Base-by-base conservation (phyloP, 2,797 vertebrate genomes). In the Syngnathus acus region DNA sequence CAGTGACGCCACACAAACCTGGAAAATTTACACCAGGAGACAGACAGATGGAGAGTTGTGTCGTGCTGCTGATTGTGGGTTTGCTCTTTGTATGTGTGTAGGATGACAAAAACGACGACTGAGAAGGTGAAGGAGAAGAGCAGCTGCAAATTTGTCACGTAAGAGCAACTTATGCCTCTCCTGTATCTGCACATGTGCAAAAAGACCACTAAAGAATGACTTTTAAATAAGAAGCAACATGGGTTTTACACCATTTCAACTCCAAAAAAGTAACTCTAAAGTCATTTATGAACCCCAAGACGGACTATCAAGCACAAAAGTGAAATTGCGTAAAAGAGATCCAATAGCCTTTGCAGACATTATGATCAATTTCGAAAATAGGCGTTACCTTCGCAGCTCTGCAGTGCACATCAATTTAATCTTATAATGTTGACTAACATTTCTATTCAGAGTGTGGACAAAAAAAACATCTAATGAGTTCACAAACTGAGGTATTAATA, bases 1-100 rank as follows among this genome's bases (percentile, higher is more conserved):
- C 68, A 67, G 74, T 54, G 77, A 72, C 1, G 65, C 65, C 80
- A 64, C 68, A 45, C 62, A 68, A 78, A 72, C 50, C 77, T 77
- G 37, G 40, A 43, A 62, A 72, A 80, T 78, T 74, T 69, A 62
- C 11, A 75, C 64, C 6, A 23, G 45, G 62, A 64, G 47, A 71
- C 19, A 55, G 71, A 72, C 43, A 62, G 59, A 73, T 60, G 45
- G 40, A 39, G 37, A 39, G 37, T 59, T 59, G 32, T 59, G 39
- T 17, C 4, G 39, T 38, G 26, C 14, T 48, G 23, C 43, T 64
- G 62, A 48, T 37, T 64, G 62, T 38, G 62, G 43, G 9, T 64
- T 48, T 64, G 62, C 8, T 65, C 6, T 23, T 14, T 39, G 37
- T 42, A 32, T 55, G 48, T 57, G 50, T 57, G 14, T 57, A 55